Conservation (phyloP, 2,113 vertebrate genomes). For the Oreocharis arfaki region DNA sequence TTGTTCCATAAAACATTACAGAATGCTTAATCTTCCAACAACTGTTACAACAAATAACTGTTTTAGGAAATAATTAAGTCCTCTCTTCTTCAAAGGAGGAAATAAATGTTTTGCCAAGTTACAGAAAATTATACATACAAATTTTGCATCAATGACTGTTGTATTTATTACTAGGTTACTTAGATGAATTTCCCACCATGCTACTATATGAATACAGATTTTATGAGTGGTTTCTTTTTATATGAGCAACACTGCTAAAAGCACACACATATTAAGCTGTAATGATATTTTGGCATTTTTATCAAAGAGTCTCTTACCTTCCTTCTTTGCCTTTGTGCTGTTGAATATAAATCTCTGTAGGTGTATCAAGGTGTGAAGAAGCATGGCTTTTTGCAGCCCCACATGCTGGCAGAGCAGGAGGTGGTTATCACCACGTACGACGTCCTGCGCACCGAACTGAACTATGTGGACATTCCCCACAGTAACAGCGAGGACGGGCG, state of each 20-base stretch:
- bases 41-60: neutral
- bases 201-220: neutral
- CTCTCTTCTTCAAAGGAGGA: neutral
- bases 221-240: neutral
- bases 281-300: neutral
- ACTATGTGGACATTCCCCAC: slow-evolving; percentile 96
- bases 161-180: neutral
- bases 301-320: neutral
- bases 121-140: neutral
- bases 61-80: neutral
- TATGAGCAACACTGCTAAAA: neutral
- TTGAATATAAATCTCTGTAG: slow-evolving; percentile 41
- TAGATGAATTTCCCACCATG: neutral
- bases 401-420: slow-evolving; percentile 92
- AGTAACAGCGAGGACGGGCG: slow-evolving; percentile 94
- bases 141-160: neutral
- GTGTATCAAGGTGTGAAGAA: slow-evolving; percentile 98
- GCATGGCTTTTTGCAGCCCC: slow-evolving; percentile 94
- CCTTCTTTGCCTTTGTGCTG: neutral
- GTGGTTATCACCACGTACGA: slow-evolving; percentile 98
- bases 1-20: neutral
- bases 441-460: slow-evolving; percentile 91
- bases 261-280: neutral
- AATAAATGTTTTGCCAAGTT: neutral
- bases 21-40: neutral